Conservation (phyloP, 2,113 vertebrate species). For the Sialia sialis region DNA sequence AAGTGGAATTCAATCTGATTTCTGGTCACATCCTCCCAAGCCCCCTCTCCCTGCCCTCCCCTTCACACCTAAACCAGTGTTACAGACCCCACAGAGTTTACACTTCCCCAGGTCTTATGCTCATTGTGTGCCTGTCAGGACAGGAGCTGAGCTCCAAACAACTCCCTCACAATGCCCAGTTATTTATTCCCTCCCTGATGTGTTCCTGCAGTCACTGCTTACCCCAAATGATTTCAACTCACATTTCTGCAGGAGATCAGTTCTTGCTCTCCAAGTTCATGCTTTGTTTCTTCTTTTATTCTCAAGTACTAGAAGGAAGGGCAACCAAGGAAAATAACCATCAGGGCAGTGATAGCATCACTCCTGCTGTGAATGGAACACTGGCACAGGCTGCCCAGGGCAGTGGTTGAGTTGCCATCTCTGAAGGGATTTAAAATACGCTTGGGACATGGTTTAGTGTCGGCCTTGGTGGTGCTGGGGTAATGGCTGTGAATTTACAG, state of each 20-base stretch:
- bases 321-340: neutral
- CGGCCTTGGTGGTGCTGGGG: neutral
- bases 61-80: fast-evolving
- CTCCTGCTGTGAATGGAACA: neutral
- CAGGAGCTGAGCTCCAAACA: neutral
- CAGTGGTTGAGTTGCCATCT: neutral
- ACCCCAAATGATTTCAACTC: neutral
- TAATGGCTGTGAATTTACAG: neutral
- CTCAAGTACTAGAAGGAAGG: conserved; percentile 52
- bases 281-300: conserved; percentile 59
- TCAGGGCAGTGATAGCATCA: neutral
- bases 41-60: fast-evolving
- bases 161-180: neutral
- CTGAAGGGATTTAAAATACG: neutral
- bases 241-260: conserved; percentile 61
- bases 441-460: neutral
- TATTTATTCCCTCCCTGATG: neutral
- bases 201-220: neutral
- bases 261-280: conserved; percentile 57
- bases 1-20: neutral
- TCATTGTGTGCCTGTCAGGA: neutral
- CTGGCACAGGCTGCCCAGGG: neutral
- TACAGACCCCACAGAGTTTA: neutral
- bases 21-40: too few species aligned
- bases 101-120: neutral